phyloP scores from a whole-genome alignment of 2,113 vertebrate species.

The Callipepla californica region DNA sequence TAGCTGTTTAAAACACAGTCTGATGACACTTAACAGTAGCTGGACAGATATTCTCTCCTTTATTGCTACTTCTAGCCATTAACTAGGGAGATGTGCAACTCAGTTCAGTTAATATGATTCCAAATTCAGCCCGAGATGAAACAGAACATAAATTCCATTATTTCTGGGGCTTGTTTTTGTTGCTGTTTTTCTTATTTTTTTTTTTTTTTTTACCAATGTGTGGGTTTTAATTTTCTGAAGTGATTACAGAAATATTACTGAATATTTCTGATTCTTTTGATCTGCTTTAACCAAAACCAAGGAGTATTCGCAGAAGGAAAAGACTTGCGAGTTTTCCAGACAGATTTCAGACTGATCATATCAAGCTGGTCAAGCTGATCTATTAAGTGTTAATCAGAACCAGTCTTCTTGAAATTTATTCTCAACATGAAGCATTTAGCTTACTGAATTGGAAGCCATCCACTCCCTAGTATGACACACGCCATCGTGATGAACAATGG shows the following conservation, averaged over 20 bases:
- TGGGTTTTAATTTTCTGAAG: not conserved
- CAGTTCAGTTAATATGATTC: not conserved
- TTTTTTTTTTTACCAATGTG: not conserved
- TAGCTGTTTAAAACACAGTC: slow-evolving; percentile 66
- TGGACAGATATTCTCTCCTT: slow-evolving; percentile 53
- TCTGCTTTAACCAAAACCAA: slow-evolving; percentile 1
- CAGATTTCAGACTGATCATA: not conserved
- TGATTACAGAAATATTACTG: not conserved
- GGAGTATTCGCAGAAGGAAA: not conserved
- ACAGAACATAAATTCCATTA: not conserved
- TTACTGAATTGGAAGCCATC: not conserved
- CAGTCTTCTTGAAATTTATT: slow-evolving; percentile 8
- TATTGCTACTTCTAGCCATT: slow-evolving; percentile 25
- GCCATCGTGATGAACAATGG: fast-evolving
- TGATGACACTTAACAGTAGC: slow-evolving; percentile 62
- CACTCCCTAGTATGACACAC: not conserved
- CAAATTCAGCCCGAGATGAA: not conserved
- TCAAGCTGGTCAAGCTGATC: not conserved
- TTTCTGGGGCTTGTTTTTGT: not conserved
- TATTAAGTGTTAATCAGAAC: slow-evolving; percentile 15
- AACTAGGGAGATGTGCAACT: slow-evolving; percentile 12
- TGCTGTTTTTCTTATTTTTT: not conserved
- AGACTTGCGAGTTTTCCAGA: not conserved
- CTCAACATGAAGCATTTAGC: not conserved
- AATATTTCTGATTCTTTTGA: not conserved